Conservation (phyloP, 1,140 invertebrate genomes). For the Whitmania pigra region DNA sequence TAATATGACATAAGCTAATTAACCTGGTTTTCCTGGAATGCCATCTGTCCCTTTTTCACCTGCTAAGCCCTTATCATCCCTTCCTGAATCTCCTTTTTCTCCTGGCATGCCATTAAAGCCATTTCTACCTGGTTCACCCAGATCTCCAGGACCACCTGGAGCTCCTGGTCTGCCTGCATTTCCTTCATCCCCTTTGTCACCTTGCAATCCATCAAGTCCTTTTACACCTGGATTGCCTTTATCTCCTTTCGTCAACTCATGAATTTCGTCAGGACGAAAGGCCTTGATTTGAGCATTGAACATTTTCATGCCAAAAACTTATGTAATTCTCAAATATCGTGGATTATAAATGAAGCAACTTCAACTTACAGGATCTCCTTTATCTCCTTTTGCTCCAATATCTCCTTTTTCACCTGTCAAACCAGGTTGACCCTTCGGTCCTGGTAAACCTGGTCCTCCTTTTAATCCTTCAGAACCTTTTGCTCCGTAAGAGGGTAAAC, state of each 20-base stretch:
- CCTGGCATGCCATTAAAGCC: slow-evolving; percentile 15
- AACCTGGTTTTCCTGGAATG: slow-evolving; percentile 5
- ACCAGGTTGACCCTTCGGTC: no score
- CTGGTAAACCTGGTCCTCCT: no score
- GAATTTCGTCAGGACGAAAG: no score
- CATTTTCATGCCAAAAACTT: no score
- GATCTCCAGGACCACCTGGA: background rate
- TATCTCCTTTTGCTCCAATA: no score
- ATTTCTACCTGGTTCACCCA: slow-evolving; percentile 3
- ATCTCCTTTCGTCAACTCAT: slow-evolving; percentile 12
- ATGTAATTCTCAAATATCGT: no score
- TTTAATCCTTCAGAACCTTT: no score
- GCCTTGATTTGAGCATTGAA: no score
- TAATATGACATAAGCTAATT: background rate
- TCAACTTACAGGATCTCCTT: no score
- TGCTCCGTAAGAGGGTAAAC: slow-evolving; percentile 17
- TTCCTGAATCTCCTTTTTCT: slow-evolving; percentile 24
- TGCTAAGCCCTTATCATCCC: background rate
- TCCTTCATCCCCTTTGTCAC: background rate
- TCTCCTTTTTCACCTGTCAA: no score
- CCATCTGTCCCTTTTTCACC: background rate
- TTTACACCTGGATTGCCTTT: slow-evolving; percentile 24
- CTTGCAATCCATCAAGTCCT: slow-evolving; percentile 14
- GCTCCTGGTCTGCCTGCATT: background rate
- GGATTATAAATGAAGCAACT: no score